Percentiles rank a stretch among this genome's conserved stretches.
Evolutionary conservation across 2,113 vertebrate species (phyloP).

Genomic region (Megaceryle maxima): DNA sequence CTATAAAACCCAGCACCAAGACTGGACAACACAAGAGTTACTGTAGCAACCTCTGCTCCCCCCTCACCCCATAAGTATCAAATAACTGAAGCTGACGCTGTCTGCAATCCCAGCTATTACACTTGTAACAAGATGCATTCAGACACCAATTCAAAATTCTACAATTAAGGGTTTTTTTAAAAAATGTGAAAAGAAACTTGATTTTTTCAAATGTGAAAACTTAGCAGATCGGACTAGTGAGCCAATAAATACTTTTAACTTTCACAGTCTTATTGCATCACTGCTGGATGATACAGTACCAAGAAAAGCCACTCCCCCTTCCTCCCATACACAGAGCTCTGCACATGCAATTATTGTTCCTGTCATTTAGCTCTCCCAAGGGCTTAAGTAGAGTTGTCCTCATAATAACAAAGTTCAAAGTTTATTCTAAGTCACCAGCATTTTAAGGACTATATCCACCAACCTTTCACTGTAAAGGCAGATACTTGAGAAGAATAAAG

Average conservation of each 20-base stretch:
- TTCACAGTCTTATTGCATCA: background rate
- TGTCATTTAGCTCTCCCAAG: background rate
- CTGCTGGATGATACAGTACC: background rate
- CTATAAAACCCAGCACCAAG: background rate
- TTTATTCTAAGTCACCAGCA: background rate
- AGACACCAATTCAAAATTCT: background rate
- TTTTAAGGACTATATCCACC: background rate
- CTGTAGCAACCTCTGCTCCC: background rate
- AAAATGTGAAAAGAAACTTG: too few species aligned
- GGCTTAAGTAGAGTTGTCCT: background rate
- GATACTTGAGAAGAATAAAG: background rate
- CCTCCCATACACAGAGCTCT: fast-evolving
- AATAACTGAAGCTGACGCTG: background rate
- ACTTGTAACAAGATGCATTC: background rate
- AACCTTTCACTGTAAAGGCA: background rate
- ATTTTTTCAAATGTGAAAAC: background rate
- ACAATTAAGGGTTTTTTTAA: fast-evolving
- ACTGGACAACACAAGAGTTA: background rate
- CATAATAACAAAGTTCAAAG: background rate
- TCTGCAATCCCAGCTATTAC: background rate
- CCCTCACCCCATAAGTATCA: background rate
- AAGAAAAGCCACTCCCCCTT: background rate
- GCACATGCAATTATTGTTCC: background rate
- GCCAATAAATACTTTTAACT: background rate
- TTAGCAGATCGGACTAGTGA: background rate